Evolutionary conservation across 2,888 invertebrate genomes (phyloP).

Genomic region (Ellobium chinense): DNA sequence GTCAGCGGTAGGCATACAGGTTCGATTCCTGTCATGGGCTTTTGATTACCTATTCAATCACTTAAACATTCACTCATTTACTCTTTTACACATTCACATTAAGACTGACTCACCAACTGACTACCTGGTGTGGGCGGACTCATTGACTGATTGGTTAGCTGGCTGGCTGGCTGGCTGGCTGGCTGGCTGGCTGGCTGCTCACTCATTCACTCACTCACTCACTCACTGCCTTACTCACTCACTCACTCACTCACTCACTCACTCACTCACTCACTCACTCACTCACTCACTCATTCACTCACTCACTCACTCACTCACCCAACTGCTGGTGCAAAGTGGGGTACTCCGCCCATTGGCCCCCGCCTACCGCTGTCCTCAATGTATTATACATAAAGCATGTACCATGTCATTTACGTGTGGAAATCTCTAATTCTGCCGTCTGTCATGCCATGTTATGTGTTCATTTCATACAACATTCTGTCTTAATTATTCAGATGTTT

Average conservation of each 20-base stretch:
- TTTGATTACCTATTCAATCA: neutral
- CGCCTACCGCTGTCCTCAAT: neutral
- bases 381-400: no score
- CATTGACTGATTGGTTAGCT: no score
- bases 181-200: no score
- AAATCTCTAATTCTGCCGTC: no score
- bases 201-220: neutral
- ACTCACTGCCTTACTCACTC: neutral
- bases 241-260: neutral
- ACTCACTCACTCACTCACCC: neutral
- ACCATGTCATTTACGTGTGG: no score
- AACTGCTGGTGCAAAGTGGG: conserved; percentile 4
- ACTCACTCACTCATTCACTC: neutral
- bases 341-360: neutral
- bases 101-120: neutral
- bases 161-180: no score
- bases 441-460: no score
- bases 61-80: neutral
- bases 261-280: neutral
- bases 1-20: neutral
- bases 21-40: conserved; percentile 10
- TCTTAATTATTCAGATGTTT: no score
- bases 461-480: no score
- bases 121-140: no score
- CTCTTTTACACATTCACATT: neutral